Percentiles rank a stretch among this genome's conserved stretches.
phyloP scores from a whole-genome alignment of 1,140 invertebrate genomes.

The Anastatus disparis region DNA sequence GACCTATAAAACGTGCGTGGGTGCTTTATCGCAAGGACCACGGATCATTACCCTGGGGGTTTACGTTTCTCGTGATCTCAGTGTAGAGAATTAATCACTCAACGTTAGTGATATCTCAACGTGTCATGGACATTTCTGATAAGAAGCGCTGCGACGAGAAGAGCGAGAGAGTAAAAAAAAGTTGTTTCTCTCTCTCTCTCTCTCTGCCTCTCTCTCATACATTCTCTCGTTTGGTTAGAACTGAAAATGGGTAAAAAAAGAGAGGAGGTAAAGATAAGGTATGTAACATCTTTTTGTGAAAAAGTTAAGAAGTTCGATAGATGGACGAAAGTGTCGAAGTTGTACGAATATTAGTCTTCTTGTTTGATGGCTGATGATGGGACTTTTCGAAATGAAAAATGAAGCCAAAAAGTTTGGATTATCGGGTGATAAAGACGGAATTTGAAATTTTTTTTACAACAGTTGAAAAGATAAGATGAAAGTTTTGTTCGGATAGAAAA shows the following conservation, averaged over 20 bases:
- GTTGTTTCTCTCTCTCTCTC: conserved; percentile 27
- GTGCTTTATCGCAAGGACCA: conserved; percentile 57
- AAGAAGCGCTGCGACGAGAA: conserved; percentile 21
- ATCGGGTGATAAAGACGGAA: too few species aligned
- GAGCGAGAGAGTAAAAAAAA: conserved; percentile 33
- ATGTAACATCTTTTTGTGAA: too few species aligned
- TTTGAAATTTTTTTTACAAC: too few species aligned
- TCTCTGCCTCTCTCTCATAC: neutral
- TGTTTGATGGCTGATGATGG: neutral
- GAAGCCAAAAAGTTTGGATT: too few species aligned
- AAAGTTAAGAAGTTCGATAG: neutral
- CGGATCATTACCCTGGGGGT: conserved; percentile 61
- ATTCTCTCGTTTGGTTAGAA: conserved; percentile 18
- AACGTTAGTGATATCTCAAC: conserved; percentile 35
- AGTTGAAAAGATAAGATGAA: too few species aligned
- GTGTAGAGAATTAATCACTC: conserved; percentile 63
- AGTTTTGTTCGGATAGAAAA: too few species aligned
- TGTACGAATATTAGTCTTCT: too few species aligned
- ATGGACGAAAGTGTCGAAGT: conserved; percentile 9
- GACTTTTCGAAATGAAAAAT: too few species aligned
- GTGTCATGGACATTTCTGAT: conserved; percentile 39
- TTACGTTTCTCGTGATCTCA: conserved; percentile 40
- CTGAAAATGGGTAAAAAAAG: conserved; percentile 5
- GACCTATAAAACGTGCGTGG: too few species aligned
- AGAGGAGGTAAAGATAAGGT: neutral